phyloP scores from a whole-genome alignment of 2,888 invertebrate species.

The Chaetogeoica ovagalla region DNA sequence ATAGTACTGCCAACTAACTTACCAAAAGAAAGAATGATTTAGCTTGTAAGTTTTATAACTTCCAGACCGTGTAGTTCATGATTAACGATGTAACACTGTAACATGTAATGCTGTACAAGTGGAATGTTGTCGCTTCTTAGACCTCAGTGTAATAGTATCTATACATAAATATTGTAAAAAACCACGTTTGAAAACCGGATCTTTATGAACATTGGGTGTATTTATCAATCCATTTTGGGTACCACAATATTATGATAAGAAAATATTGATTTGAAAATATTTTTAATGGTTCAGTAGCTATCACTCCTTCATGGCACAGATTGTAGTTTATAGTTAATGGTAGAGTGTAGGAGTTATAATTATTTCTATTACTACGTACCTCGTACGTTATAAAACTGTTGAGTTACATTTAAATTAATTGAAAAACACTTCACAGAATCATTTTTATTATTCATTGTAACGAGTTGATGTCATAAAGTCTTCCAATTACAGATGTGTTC shows the following conservation, averaged over 20 bases:
- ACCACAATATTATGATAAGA: not conserved
- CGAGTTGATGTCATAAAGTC: not conserved
- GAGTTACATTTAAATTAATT: not conserved
- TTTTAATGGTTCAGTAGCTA: not conserved
- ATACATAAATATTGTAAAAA: no score
- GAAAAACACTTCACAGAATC: not conserved
- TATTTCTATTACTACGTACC: no score
- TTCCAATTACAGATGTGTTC: slow-evolving; percentile 21
- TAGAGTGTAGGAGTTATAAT: no score
- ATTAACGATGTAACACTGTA: no score
- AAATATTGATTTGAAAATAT: not conserved
- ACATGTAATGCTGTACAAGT: not conserved
- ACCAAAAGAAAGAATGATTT: no score
- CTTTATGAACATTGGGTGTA: not conserved
- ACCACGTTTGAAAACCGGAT: no score
- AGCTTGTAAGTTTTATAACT: no score
- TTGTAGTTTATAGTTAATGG: no score
- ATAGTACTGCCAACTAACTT: no score
- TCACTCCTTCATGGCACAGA: not conserved
- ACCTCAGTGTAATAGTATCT: no score
- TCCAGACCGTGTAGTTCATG: no score
- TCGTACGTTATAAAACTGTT: not conserved
- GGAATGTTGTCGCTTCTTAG: not conserved
- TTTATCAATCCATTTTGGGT: not conserved
- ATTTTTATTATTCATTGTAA: not conserved